phyloP scores from a whole-genome alignment of 2,888 invertebrate genomes.

The Andrena bicolor region DNA sequence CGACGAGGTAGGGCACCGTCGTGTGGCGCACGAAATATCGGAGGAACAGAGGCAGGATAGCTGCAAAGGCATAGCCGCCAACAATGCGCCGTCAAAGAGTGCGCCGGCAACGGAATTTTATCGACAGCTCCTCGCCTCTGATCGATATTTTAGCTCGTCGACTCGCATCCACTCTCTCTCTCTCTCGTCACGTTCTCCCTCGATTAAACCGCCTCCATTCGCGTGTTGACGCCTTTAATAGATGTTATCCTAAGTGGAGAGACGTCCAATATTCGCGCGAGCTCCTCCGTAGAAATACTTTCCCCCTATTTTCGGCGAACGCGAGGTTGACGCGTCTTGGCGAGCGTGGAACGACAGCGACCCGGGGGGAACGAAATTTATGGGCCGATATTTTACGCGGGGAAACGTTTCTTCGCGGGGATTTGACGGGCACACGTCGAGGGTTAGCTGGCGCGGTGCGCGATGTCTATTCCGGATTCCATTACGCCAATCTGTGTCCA shows the following conservation, averaged over 20 bases:
- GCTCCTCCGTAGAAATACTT: not conserved
- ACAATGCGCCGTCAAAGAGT: not conserved
- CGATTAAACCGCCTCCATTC: conserved; percentile 1
- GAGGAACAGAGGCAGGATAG: not conserved
- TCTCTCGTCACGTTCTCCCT: not conserved
- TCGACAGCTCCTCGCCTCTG: conserved; percentile 15
- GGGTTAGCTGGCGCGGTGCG: not conserved
- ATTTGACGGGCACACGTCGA: not conserved
- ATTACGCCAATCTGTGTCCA: conserved; percentile 6
- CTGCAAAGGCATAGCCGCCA: too few species aligned
- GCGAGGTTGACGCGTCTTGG: not conserved
- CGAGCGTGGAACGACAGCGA: not conserved
- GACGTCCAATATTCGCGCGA: not conserved
- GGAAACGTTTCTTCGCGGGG: too few species aligned
- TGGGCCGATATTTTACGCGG: conserved; percentile 6
- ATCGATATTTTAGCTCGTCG: conserved; percentile 19
- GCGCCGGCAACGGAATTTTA: conserved; percentile 19
- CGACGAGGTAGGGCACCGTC: not conserved
- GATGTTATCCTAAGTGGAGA: conserved; percentile 5
- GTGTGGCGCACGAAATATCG: not conserved
- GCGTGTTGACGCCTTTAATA: conserved; percentile 17
- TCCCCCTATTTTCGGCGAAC: not conserved
- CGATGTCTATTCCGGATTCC: conserved; percentile 8
- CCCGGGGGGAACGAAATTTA: conserved; percentile 10
- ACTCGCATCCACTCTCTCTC: not conserved